phyloP scores from a whole-genome alignment of 2,113 vertebrate genomes.

The Stegostoma tigrinum region DNA sequence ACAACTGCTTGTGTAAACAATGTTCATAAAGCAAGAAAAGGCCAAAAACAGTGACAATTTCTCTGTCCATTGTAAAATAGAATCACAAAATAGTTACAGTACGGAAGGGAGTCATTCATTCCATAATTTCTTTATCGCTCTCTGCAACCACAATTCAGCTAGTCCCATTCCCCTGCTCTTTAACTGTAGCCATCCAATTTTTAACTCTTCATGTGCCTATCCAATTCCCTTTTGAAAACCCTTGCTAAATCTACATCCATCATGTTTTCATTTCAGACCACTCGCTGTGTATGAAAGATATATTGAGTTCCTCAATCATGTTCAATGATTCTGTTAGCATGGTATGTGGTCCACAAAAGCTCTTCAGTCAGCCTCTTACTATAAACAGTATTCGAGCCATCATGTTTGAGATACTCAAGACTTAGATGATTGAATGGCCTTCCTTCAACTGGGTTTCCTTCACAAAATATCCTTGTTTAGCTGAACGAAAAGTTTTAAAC shows the following conservation, averaged over 20 bases:
- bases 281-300: neutral
- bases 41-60: neutral
- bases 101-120: neutral
- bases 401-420: neutral
- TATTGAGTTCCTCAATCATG: neutral
- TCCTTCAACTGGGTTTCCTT: neutral
- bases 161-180: neutral
- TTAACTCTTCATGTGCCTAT: neutral
- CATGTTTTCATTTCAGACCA: neutral
- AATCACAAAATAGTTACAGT: neutral
- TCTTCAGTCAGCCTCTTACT: neutral
- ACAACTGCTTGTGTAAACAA: neutral
- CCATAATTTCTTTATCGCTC: neutral
- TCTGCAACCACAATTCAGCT: neutral
- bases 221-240: neutral
- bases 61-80: neutral
- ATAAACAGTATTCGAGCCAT: neutral
- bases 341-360: neutral
- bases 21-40: neutral
- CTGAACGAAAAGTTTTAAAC: neutral
- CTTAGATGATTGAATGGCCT: neutral
- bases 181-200: neutral
- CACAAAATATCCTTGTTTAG: neutral
- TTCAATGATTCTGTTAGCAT: neutral
- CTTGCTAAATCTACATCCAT: neutral